Base-by-base conservation (phyloP, 1,140 invertebrate genomes). In the Pomacea maculata region DNA sequence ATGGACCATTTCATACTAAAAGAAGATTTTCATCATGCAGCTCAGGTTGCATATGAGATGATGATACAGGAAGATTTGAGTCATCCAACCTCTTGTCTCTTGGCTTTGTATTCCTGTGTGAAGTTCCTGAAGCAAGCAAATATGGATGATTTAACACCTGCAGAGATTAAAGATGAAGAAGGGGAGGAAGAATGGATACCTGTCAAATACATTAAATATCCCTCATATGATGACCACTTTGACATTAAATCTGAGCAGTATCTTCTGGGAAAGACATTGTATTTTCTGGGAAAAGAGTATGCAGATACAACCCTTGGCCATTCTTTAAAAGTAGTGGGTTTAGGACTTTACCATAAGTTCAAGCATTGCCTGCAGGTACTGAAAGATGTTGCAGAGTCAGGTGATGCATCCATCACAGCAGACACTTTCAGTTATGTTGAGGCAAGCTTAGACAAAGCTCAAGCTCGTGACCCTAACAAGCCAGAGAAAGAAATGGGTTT, bases 51-150 rank as follows among this genome's bases (percentile, higher is more conserved):
- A 14, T 93, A 93, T 83, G 91, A 96, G 76, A 92, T 96, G 75
- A 97, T 97, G 95, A 89, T 97, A 54, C 97, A 99, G 92, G 97
- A 99, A 92, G 96, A 97, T 86, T 94, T 94, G 83, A 92, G 93
- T 8, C 94, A 96, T 92, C 93, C 94, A 17, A 93, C 98, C 52
- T 93, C 94, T 1, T 94, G 93, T 86, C 89, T 93, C 64, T 90
- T 98, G 21, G 85, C 85, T 2, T 76, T 89, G 5, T 80, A 85
- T 80, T 79, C 87, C 19, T 80, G 82, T 75, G 71, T 84, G 34
- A 84, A 86, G 55, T 78, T 84, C 78, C 75, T 84, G 11, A 61
- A 76, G 54, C 21, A 67, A 21, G 68, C 72, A 0, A 77, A 57
- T 57, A 75, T 84, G 11, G 68, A 81, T 52, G 81, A 84, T n/a